Evolutionary conservation across 2,113 vertebrate genomes (phyloP).

Genomic region (Gobio gobio): DNA sequence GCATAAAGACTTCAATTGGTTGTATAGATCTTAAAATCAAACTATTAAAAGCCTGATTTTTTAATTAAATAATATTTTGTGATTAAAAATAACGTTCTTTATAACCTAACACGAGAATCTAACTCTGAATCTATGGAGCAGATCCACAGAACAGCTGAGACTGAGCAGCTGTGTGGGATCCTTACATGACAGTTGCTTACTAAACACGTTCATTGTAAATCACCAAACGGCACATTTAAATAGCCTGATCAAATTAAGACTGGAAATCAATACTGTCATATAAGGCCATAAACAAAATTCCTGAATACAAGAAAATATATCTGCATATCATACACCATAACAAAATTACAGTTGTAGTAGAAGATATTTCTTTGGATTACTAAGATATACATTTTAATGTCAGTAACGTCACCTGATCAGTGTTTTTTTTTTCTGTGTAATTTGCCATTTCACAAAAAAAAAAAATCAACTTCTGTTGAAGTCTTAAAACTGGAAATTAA

Average conservation of each 20-base stretch:
- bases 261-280: not conserved
- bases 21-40: not conserved
- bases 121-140: not conserved
- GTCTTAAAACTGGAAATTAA: no score
- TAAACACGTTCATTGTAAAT: not conserved
- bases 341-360: not conserved
- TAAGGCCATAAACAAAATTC: not conserved
- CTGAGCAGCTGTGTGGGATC: not conserved
- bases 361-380: not conserved
- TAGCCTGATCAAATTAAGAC: not conserved
- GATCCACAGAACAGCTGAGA: conserved; percentile 6
- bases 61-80: not conserved
- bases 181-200: not conserved
- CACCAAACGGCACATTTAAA: not conserved
- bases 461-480: no score
- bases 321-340: not conserved
- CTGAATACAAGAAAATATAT: not conserved
- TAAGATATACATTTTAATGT: not conserved
- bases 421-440: no score
- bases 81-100: not conserved
- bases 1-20: not conserved
- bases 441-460: not conserved
- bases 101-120: not conserved
- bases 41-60: not conserved
- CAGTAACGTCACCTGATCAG: not conserved